phyloP scores from a whole-genome alignment of 64 coral and sea anemone species.

The Platygyra sinensis region DNA sequence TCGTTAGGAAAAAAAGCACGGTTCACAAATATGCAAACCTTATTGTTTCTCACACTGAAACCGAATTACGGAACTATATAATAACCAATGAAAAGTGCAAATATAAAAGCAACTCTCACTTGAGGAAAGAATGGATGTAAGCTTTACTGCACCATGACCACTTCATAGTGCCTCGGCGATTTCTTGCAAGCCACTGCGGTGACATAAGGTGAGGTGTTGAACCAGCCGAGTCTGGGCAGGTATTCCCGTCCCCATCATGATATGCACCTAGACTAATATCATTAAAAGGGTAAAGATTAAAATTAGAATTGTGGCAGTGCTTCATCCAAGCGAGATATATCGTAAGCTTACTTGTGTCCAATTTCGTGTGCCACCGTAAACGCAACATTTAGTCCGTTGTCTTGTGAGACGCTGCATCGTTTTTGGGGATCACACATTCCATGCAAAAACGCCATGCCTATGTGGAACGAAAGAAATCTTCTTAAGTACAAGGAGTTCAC shows the following conservation, averaged over 20 bases:
- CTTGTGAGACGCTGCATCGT: conserved; percentile 82
- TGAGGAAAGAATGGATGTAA: conserved; percentile 65
- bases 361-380: conserved; percentile 95
- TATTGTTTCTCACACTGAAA: too few species aligned
- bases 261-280: conserved; percentile 68
- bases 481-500: neutral
- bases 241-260: conserved; percentile 92
- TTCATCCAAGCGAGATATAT: neutral
- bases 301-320: neutral
- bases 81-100: too few species aligned
- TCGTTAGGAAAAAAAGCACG: too few species aligned
- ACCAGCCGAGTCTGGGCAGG: conserved; percentile 68
- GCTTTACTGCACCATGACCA: conserved; percentile 87
- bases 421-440: conserved; percentile 86
- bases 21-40: too few species aligned
- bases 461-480: neutral
- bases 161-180: conserved; percentile 72
- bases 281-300: neutral
- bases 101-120: conserved; percentile 17
- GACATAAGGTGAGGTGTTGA: conserved; percentile 89
- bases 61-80: too few species aligned
- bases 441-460: conserved; percentile 91
- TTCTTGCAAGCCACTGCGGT: conserved; percentile 60
- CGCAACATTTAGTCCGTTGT: conserved; percentile 90
- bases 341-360: conserved; percentile 78